Conservation (phyloP, 2,797 vertebrate genomes). For the Arvicola amphibius region DNA sequence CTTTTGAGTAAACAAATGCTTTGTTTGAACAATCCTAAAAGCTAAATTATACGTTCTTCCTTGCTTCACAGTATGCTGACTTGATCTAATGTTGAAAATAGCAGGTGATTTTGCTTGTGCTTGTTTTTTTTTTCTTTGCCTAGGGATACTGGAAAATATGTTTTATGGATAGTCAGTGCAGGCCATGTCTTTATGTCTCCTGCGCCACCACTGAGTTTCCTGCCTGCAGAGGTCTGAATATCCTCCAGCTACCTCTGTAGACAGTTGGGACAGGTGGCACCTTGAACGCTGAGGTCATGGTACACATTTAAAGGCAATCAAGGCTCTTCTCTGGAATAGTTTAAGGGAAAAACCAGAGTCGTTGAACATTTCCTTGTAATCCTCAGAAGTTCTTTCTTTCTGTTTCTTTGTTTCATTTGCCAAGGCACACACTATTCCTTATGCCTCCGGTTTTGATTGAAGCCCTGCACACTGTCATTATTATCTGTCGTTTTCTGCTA, state of each 20-base stretch:
- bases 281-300: not conserved
- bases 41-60: not conserved
- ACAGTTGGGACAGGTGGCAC: not conserved
- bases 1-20: conserved; percentile 37
- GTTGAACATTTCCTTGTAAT: not conserved
- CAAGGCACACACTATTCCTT: not conserved
- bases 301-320: not conserved
- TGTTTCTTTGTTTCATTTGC: not conserved
- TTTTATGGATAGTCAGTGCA: not conserved
- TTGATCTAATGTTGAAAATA: not conserved
- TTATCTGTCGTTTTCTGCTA: conserved; percentile 22
- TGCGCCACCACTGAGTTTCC: not conserved
- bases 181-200: not conserved
- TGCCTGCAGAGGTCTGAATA: not conserved
- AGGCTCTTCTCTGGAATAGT: conserved; percentile 1
- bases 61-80: conserved; percentile 44
- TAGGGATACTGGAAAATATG: not conserved
- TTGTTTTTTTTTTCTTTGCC: not conserved
- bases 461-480: not conserved
- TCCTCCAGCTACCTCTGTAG: not conserved
- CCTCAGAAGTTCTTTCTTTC: not conserved
- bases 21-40: not conserved
- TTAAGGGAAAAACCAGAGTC: not conserved
- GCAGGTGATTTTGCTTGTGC: not conserved
- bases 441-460: not conserved